Base-by-base conservation (phyloP, 1,140 invertebrate species). In the Periplaneta americana region DNA sequence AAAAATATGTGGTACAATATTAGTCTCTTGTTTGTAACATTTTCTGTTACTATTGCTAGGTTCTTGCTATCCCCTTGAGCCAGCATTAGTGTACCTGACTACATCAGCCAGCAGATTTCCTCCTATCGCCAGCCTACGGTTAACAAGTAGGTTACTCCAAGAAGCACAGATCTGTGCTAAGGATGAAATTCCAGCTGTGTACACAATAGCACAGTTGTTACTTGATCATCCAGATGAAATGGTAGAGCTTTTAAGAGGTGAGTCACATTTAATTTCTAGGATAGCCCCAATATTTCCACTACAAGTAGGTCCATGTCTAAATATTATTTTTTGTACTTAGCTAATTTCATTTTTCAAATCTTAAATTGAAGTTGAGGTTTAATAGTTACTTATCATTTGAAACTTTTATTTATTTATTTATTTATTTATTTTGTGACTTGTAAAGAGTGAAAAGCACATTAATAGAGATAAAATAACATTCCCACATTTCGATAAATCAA, bases 31-130 rank as follows among this genome's bases (percentile, higher is more conserved):
- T 66, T 80, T 83, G 57, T 74, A n/a, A 36, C 75, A 81, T 34
- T 39, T 74, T 66, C 82, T 80, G 34, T 80, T 82, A 57, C 82
- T 79, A 32, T 83, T 82, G 82, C 66, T 84, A 89, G 88, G 84
- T 83, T 87, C 90, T 79, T 90, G 91, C 83, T 95, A 95, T 87
- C 94, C 94, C 1, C 93, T 91, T 85, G 92, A 95, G 88, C 88
- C 92, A 2, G 93, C 94, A 11, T 90, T 91, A 84, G 87, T 95
- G 85, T 92, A 93, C 87, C 86, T 95, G 84, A 92, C 93, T 90
- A 90, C 92, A 57, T 87, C 88, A 86, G 84, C 90, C 48, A 86
- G 86, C 31, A 83, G 86, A 18, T 91, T 93, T 85, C 93, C 93
- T 34, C 88, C 90, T 48, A 86, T 91, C 82, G 88, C 92, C 22